A percentile compares a stretch with the other conserved stretches of the same genome.
These are phyloP conservation scores for Diarsia rubi DNA, from an alignment of 2,888 invertebrate species.

Conservation along the genomic window DNA sequence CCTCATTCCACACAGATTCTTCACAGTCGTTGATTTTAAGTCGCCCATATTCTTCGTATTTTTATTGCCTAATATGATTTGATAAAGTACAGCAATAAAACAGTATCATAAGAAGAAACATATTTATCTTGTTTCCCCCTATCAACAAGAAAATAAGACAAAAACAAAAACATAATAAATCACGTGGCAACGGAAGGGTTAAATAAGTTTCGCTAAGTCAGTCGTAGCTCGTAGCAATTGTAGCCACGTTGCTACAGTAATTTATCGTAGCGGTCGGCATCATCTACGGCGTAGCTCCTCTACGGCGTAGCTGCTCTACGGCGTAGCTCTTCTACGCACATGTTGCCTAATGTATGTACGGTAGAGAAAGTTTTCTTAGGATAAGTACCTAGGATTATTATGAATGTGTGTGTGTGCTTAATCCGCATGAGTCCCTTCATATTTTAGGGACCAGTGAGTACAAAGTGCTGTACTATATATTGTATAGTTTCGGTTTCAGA, in stretches of 20 bases:
- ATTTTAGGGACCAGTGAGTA: conserved; percentile 6
- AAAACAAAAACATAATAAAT: conserved; percentile 61
- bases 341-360: conserved; percentile 65
- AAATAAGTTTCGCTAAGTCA: conserved; percentile 60
- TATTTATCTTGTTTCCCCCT: conserved; percentile 42
- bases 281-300: conserved; percentile 67
- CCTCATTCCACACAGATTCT: conserved; percentile 3
- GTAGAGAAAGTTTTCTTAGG: conserved; percentile 67
- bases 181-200: conserved; percentile 51
- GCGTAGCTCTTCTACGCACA: conserved; percentile 67
- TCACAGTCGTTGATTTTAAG: conserved; percentile 31
- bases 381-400: conserved; percentile 56
- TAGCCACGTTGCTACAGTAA: conserved; percentile 59
- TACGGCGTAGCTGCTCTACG: conserved; percentile 68
- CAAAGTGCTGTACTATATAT: not conserved
- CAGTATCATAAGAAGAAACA: conserved; percentile 18
- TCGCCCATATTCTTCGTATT: conserved; percentile 22
- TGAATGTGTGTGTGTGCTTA: conserved; percentile 53
- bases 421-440: conserved; percentile 22
- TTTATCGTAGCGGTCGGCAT: conserved; percentile 63
- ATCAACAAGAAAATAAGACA: conserved; percentile 50
- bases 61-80: conserved; percentile 42
- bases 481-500: not conserved
- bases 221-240: conserved; percentile 57
- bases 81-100: conserved; percentile 52